Evolutionary conservation across 2,888 invertebrate species (phyloP).

Genomic region (Tetragnatha montana): DNA sequence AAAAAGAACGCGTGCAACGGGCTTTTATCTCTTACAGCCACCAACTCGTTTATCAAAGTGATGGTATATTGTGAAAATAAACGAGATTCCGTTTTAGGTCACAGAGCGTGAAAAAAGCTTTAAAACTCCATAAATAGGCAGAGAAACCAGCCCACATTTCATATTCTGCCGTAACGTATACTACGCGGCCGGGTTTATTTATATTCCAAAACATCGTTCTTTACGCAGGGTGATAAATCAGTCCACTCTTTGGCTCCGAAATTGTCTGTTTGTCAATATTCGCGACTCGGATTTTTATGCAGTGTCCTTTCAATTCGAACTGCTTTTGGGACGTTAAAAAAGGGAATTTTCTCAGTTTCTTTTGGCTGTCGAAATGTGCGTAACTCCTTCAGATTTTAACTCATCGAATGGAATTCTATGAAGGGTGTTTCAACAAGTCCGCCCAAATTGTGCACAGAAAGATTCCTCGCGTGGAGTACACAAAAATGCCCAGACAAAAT

Average conservation of each 20-base stretch:
- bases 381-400: too few species aligned
- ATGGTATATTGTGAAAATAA: slow-evolving; percentile 1
- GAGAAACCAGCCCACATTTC: background rate
- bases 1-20: background rate
- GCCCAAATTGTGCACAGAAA: too few species aligned
- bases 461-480: too few species aligned
- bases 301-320: background rate
- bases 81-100: background rate
- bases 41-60: background rate
- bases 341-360: too few species aligned
- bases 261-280: background rate
- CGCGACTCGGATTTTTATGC: background rate
- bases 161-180: background rate
- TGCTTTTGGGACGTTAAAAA: too few species aligned
- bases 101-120: background rate
- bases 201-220: background rate
- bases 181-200: background rate
- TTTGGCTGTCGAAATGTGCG: too few species aligned
- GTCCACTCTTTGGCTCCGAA: background rate
- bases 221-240: background rate
- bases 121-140: background rate
- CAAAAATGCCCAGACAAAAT: too few species aligned
- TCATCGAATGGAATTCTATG: too few species aligned
- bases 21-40: background rate
- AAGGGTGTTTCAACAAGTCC: too few species aligned